phyloP scores from a whole-genome alignment of 2,888 invertebrate species.

The Drosophila kanekoi region DNA sequence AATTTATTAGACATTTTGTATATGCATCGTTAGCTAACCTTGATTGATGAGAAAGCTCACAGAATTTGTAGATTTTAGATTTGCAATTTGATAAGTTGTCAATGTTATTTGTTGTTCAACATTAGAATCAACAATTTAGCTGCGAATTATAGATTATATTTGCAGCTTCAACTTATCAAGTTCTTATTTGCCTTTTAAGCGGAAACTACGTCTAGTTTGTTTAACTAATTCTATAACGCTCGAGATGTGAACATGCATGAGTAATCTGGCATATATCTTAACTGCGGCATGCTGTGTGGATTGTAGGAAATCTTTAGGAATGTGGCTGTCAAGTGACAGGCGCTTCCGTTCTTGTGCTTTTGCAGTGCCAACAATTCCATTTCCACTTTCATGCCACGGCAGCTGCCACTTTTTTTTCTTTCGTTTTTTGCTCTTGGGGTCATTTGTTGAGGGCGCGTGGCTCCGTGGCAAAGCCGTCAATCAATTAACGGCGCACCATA shows the following conservation, averaged over 20 bases:
- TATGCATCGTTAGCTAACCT: too few species aligned
- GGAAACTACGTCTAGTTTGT: conserved; percentile 18
- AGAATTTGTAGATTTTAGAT: too few species aligned
- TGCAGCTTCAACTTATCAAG: conserved; percentile 9
- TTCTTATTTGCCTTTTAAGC: neutral
- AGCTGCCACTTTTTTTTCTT: conserved; percentile 40
- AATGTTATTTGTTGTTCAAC: neutral
- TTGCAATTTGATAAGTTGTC: too few species aligned
- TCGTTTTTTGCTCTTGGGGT: conserved; percentile 34
- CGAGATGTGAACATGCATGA: neutral
- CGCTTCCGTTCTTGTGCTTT: conserved; percentile 55
- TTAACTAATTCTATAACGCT: conserved; percentile 9
- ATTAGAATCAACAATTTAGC: neutral
- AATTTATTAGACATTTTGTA: too few species aligned
- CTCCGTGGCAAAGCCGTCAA: conserved; percentile 51
- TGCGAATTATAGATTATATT: too few species aligned
- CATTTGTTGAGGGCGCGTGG: conserved; percentile 35
- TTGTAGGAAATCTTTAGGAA: conserved; percentile 24
- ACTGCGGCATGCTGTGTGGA: conserved; percentile 2
- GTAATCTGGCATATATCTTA: conserved; percentile 9
- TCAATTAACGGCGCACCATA: conserved; percentile 60
- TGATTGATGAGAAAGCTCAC: too few species aligned
- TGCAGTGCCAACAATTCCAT: conserved; percentile 41
- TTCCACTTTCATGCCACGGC: conserved; percentile 19
- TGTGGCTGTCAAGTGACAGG: conserved; percentile 40